Conservation (phyloP, 1,140 invertebrate genomes). For the Hermatobates lingyangjiaoensis region DNA sequence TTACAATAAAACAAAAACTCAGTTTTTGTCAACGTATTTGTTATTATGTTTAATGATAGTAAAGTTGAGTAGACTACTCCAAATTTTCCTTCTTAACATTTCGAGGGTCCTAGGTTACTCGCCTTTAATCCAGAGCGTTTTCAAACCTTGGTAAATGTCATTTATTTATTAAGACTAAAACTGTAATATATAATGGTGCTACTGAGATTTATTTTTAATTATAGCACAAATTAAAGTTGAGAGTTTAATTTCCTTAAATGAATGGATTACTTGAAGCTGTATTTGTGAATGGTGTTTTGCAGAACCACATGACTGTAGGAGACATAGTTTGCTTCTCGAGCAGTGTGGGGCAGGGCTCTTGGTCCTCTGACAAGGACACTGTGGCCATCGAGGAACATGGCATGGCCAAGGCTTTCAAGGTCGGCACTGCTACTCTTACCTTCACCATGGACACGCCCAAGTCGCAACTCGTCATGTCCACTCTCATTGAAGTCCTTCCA, state of each 20-base stretch:
- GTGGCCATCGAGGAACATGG: background rate
- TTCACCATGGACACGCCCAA: background rate
- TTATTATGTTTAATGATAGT: too few relatives aligned
- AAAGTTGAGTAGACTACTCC: too few relatives aligned
- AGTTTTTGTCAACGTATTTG: too few relatives aligned
- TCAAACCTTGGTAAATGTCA: background rate
- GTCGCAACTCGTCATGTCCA: background rate
- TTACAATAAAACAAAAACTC: too few relatives aligned
- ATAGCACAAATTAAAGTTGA: background rate
- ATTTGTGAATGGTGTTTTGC: background rate
- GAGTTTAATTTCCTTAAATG: too few relatives aligned
- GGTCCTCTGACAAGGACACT: background rate
- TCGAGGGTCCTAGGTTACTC: background rate
- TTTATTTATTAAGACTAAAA: background rate
- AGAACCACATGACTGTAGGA: background rate
- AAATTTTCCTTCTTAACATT: too few relatives aligned
- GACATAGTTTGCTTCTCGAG: background rate
- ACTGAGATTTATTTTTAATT: background rate
- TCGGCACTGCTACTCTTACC: background rate
- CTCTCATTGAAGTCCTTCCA: background rate
- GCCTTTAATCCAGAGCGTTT: background rate
- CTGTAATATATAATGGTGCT: background rate
- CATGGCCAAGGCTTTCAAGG: background rate
- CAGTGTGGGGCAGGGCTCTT: background rate
- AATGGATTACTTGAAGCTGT: too few relatives aligned